Evolutionary conservation across 1,140 invertebrate genomes (phyloP), one percentile per base, ranked within the genome.

Genomic region (Phymorhynchus buccinoides): DNA sequence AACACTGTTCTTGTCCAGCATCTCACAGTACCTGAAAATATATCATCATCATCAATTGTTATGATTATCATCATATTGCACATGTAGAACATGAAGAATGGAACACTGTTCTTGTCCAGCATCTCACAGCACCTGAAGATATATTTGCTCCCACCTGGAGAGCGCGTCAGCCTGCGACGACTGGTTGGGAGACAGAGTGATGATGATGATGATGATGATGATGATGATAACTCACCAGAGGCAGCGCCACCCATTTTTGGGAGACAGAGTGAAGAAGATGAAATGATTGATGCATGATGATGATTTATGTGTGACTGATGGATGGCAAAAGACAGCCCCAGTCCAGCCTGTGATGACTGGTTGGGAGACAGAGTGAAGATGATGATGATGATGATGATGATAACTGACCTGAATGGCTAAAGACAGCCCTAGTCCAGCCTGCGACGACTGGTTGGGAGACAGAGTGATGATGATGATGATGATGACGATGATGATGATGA

Each of bases 351-450:
- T 0, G 95, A 95, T 7, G 96, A 93, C 30, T 86, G 84, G 1
- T 89, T 80, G 42, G 96, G 92, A 52, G 93, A 87, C 39, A 94
- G 93, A 7, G 96, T 92, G 6, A 94, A 90, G n/a, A n/a, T n/a
- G n/a, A n/a, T n/a, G n/a, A n/a, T n/a, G n/a, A n/a, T n/a, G n/a
- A n/a, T n/a, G n/a, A n/a, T n/a, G n/a, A n/a, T n/a, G n/a, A n/a
- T n/a, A 62, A 71, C 78, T 71, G 86, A 93, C 92, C 90, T 95
- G 95, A 1, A 95, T 93, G 18, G 95, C 94, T 89, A 96, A 96
- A 3, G 95, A 93, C 85, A 96, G 91, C 0, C 95, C 95, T 52
- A 96, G 92, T 30, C 96, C 96, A 52, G 95, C 95, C 81, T 95
- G 93, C 0, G 95, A 95, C 6, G 96, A 93, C 30, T 86, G 84